A percentile compares a stretch with the other conserved stretches of the same genome.
These are phyloP conservation scores for Ypsolopha sequella DNA, from an alignment of 2,888 invertebrate genomes.

Conservation along the genomic window DNA sequence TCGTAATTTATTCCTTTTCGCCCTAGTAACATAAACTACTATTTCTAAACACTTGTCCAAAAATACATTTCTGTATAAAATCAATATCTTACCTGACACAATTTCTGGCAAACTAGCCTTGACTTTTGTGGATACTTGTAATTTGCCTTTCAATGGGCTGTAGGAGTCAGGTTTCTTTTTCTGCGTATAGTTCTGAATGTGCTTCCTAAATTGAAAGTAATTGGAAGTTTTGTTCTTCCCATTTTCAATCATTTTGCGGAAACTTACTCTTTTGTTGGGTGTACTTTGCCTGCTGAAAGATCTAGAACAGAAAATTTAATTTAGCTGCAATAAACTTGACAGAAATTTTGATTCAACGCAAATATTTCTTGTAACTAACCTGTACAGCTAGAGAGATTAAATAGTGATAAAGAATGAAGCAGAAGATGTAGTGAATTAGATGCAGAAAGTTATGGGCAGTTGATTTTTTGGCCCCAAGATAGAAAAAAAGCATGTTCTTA, in stretches of 20 bases:
- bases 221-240: constrained; percentile 57
- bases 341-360: too few relatives aligned
- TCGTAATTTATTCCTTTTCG: too few relatives aligned
- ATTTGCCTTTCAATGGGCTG: constrained; percentile 48
- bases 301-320: constrained; percentile 16
- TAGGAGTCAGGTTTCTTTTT: constrained; percentile 48
- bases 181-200: constrained; percentile 50
- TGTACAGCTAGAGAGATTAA: too few relatives aligned
- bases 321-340: too few relatives aligned
- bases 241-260: constrained; percentile 57
- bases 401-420: too few relatives aligned
- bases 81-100: constrained; percentile 34
- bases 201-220: constrained; percentile 76
- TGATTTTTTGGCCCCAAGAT: too few relatives aligned
- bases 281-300: constrained; percentile 56
- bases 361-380: too few relatives aligned
- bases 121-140: constrained; percentile 42
- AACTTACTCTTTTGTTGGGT: constrained; percentile 53
- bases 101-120: constrained; percentile 43
- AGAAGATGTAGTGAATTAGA: too few relatives aligned
- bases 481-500: background rate
- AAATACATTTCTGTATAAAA: background rate
- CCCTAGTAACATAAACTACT: too few relatives aligned
- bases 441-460: too few relatives aligned
- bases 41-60: background rate